Conservation (phyloP, 2,888 invertebrate genomes). For the Chrysotoxum bicinctum region DNA sequence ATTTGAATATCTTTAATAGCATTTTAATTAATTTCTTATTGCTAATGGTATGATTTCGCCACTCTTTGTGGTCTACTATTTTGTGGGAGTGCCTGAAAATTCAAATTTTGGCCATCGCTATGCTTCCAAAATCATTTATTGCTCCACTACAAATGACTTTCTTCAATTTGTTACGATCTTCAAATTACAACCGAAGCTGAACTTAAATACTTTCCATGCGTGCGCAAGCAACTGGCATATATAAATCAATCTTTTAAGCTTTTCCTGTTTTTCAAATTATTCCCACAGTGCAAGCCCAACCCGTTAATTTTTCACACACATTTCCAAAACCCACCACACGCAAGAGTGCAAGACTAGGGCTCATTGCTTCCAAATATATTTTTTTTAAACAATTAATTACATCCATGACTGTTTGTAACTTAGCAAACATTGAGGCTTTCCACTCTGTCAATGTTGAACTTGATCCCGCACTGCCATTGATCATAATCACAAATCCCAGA, state of each 20-base stretch:
- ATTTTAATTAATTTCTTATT: too few species aligned
- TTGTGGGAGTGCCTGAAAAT: neutral
- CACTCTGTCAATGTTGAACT: conserved; percentile 71
- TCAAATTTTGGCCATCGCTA: neutral
- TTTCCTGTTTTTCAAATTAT: conserved; percentile 16
- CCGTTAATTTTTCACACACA: conserved; percentile 55
- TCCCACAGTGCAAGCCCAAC: conserved; percentile 38
- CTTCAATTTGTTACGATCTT: conserved; percentile 1
- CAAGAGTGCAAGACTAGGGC: conserved; percentile 9
- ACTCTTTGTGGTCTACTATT: neutral
- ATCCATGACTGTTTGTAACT: conserved; percentile 23
- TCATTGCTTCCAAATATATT: conserved; percentile 35
- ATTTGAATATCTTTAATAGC: too few species aligned
- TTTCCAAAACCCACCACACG: conserved; percentile 26
- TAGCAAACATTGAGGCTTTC: conserved; percentile 30
- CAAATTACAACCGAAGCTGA: neutral
- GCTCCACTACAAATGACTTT: conserved; percentile 1
- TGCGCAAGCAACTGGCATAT: conserved; percentile 23
- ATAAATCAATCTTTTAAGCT: conserved; percentile 43
- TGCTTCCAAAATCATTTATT: neutral
- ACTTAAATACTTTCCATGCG: neutral
- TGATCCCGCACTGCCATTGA: conserved; percentile 65
- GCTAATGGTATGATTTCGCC: too few species aligned
- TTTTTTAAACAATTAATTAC: conserved; percentile 59
- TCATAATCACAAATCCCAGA: conserved; percentile 65